Conservation (phyloP, 2,113 vertebrate species). For the Eonycteris spelaea region DNA sequence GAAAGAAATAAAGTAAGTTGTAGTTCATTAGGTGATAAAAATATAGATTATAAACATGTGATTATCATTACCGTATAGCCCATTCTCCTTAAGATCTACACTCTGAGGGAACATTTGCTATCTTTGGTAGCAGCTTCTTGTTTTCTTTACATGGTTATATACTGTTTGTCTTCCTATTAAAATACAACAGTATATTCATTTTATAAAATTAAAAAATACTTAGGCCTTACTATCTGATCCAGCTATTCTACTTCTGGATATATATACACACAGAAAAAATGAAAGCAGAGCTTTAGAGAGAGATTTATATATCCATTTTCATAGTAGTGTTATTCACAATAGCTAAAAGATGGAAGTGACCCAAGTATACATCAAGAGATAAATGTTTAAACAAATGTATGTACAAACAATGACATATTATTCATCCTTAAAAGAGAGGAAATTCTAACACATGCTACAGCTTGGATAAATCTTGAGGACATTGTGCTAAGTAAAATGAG, state of each 20-base stretch:
- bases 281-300: background rate
- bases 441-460: background rate
- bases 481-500: background rate
- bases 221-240: background rate
- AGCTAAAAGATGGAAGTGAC: background rate
- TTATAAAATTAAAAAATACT: background rate
- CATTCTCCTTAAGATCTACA: background rate
- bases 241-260: background rate
- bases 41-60: background rate
- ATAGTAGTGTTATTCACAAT: background rate
- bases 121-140: background rate
- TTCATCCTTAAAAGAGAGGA: background rate
- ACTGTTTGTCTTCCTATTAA: conserved; percentile 1
- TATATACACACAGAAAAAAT: background rate
- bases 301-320: background rate
- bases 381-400: background rate
- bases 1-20: conserved; percentile 83
- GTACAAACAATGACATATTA: background rate
- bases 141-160: conserved; percentile 50
- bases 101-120: background rate
- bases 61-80: background rate
- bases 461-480: background rate
- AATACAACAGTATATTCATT: background rate
- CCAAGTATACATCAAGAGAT: background rate
- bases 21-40: conserved; percentile 43